Base-by-base conservation (phyloP, 2,797 vertebrate genomes). In the Brachyrhaphis roseni region DNA sequence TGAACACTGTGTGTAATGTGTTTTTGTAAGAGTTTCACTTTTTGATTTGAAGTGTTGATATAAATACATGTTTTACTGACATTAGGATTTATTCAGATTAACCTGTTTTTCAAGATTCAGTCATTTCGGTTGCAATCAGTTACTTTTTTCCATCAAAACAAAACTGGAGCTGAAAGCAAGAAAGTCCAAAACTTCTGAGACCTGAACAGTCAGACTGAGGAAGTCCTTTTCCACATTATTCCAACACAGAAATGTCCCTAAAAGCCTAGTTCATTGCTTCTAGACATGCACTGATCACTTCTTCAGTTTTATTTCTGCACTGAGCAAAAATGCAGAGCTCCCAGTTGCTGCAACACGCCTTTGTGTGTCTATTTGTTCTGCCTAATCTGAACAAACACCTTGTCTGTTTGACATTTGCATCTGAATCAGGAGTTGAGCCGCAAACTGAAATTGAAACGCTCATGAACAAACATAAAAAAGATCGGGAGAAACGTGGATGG, bases 361-460 rank as follows among this genome's bases (percentile, higher is more conserved):
- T 8, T 45, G 31, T 49, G 36, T 31, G 31, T 77, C 49, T 53
- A 1, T 62, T 36, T 80, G 53, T 23, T 59, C 74, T 68, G 74
- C 11, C 66, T 83, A 68, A 87, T 75, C 81, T 62, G 36, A 82
- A 76, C 72, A 84, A 82, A 76, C 76, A 87, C 41, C 12, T 53
- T 0, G 2, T 75, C 70, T 81, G 71, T 84, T 72, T 64, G 39
- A 77, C 71, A 78, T 83, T 83, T 83, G 74, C 49, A 78, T 75
- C n/a, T 41, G 72, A 45, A 47, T 26, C 28, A 62, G 76, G 12
- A 75, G 45, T 74, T 13, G 43, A 72, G 79, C 75, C 57, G 1
- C 75, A 82, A 46, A 26, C 47, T 59, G 34, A 36, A n/a, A 46
- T 71, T 18, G 41, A 46, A 71, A 28, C 26, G 13, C 5, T 45